Evolutionary conservation across 2,113 vertebrate species (phyloP), one percentile per base, ranked within the genome.

Genomic region (Mesoclemmys tuberculata): DNA sequence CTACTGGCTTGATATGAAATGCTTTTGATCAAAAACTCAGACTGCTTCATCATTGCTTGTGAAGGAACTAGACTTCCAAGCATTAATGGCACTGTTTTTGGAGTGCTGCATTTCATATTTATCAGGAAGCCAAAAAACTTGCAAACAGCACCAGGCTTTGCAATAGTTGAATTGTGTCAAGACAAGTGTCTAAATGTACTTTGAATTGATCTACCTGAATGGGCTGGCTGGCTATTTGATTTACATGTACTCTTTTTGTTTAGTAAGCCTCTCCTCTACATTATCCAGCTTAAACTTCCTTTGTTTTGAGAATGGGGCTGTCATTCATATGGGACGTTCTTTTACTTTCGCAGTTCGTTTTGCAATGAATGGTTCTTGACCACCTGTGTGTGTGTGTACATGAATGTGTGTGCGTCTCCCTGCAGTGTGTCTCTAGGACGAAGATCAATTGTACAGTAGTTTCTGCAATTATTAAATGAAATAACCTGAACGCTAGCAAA

Each of bases 181-280:
- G 58, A 14, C 12, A 75, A 86, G 41, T 26, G 44, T 52, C 6
- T 82, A 77, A 91, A 91, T 91, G 64, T 77, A 87, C 44, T 91
- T 91, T 91, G 85, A 91, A 82, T 91, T 91, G 86, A 91, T 56
- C 19, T 56, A 46, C 82, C 83, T 49, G n/a, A 75, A 82, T 75
- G 35, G 49, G 31, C 44, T 38, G 38, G 55, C 35, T 80, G 44
- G 24, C 49, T 81, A n/a, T 82, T 74, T 61, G 48, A 24, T 41
- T n/a, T 51, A 22, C 56, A 14, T 31, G 9, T 29, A 24, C 4
- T 77, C 16, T 58, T 52, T 29, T 80, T 7, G 27, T 26, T 31
- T 51, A 16, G 29, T 31, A 51, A 80, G 27, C n/a, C 56, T 64
- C 51, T 64, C 52, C 46, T 35, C 16, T 41, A 46, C 46, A 52